phyloP scores from a whole-genome alignment of 2,113 vertebrate species.

The Egretta garzetta region DNA sequence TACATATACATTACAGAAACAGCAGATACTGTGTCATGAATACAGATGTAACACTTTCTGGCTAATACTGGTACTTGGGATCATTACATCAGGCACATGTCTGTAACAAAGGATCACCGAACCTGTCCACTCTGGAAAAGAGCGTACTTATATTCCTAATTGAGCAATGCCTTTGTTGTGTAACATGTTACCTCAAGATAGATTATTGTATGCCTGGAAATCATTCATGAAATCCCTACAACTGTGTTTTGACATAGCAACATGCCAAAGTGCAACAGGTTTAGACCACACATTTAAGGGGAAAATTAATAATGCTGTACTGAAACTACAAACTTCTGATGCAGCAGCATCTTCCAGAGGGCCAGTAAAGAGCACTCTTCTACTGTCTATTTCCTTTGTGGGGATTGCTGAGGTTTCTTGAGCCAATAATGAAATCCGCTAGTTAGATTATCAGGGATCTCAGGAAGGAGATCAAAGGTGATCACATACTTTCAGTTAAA shows the following conservation, averaged over 20 bases:
- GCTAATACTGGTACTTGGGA: not conserved
- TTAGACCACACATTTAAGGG: not conserved
- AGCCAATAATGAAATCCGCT: not conserved
- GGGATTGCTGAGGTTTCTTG: not conserved
- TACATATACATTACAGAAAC: not conserved
- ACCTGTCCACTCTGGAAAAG: not conserved
- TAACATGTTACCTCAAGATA: not conserved
- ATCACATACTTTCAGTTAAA: not conserved
- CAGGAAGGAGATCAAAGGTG: not conserved
- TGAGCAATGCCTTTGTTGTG: not conserved
- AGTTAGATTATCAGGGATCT: not conserved
- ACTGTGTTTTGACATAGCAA: not conserved
- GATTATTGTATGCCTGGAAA: not conserved
- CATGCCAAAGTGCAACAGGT: not conserved
- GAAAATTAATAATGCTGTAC: not conserved
- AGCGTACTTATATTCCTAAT: not conserved
- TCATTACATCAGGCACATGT: not conserved
- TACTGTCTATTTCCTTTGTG: not conserved
- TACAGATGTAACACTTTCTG: not conserved
- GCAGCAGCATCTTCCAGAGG: not conserved
- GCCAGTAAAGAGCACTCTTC: not conserved
- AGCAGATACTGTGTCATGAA: not conserved
- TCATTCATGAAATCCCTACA: not conserved
- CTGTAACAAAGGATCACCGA: not conserved
- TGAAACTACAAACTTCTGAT: not conserved